Evolutionary conservation across 1,140 invertebrate species (phyloP), one percentile per base, ranked within the genome.

Genomic region (Tetramorium simillimum): DNA sequence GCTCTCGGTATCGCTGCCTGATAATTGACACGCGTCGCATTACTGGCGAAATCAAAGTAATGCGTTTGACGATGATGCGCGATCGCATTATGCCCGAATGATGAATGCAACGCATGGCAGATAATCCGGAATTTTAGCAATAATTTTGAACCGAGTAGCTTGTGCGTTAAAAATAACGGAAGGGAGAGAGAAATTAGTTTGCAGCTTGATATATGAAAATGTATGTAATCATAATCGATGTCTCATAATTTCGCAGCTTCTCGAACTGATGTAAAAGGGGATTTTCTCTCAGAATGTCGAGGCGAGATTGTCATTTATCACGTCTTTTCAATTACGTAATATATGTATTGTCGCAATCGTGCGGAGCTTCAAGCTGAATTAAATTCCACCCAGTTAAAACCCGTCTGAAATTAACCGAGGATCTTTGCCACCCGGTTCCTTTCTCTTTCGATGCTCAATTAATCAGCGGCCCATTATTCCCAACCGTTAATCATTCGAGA

Each of bases 11-110:
- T 70, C 49, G 63, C 58, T 78, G 58, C 43, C 58, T 65, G 51
- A 70, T 56, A 70, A 81, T 81, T 81, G 76, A 67, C 76, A 67
- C 60, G 28, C 76, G 21, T 81, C 49, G 63, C 49, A 43, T 70
- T 16, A 51, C 21, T 2, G 21, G 9, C 16, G 49, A 56, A 81
- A 81, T 81, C 16, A 51, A 70, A 70, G 51, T 81, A 81, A 81
- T 51, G 60, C 76, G 28, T 56, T 81, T 24, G 49, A 81, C 37
- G 21, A 51, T 56, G 46, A 56, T 28, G 63, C 63, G n/a, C 7
- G 53, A 76, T 76, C 21, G 53, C 53, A 76, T 76, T 76, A 60
- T 75, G 51, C 21, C 21, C 37, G 56, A 28, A 28, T 40, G 33
- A 58, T 43, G 40, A 63, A 9, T 43, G 16, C 56, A 77, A 1